These are phyloP conservation scores for Epinephelus coioides DNA, from an alignment of 2,797 vertebrate genomes.

Conservation along the genomic window DNA sequence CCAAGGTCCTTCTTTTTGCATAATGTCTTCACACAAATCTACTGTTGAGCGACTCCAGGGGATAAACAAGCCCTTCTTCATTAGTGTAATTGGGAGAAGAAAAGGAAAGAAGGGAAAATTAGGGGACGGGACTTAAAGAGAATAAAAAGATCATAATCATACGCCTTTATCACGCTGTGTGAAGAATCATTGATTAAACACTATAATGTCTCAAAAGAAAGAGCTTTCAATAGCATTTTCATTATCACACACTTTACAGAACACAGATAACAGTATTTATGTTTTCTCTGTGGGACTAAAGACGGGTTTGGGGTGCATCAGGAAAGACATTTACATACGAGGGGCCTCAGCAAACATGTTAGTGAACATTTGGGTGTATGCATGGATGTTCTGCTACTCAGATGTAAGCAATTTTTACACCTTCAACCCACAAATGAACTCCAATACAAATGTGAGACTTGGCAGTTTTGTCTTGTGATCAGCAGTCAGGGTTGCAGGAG, in stretches of 20 bases:
- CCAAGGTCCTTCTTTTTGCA: conserved; percentile 72
- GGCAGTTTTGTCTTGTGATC: conserved; percentile 11
- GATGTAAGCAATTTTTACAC: conserved; percentile 14
- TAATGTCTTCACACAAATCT: conserved; percentile 71
- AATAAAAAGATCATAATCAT: conserved; percentile 72
- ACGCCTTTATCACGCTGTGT: conserved; percentile 60
- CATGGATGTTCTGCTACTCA: conserved; percentile 13
- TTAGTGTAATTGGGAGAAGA: conserved; percentile 60
- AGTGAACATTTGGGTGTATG: conserved; percentile 15
- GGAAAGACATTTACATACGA: conserved; percentile 28
- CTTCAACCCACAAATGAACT: conserved; percentile 16
- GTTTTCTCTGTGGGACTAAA: conserved; percentile 37
- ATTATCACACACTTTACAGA: conserved; percentile 48
- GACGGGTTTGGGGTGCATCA: conserved; percentile 31
- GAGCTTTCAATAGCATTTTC: conserved; percentile 42
- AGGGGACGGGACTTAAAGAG: conserved; percentile 53
- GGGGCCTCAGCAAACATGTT: conserved; percentile 23
- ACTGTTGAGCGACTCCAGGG: conserved; percentile 55
- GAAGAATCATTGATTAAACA: conserved; percentile 67
- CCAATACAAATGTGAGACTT: neutral
- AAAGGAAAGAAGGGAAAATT: conserved; percentile 47
- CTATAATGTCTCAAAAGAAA: conserved; percentile 43
- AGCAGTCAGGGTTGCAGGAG: conserved; percentile 2
- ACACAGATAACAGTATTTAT: conserved; percentile 51
- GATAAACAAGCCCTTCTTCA: conserved; percentile 75